Conservation (phyloP, 2,888 invertebrate genomes). For the Tuta absoluta region DNA sequence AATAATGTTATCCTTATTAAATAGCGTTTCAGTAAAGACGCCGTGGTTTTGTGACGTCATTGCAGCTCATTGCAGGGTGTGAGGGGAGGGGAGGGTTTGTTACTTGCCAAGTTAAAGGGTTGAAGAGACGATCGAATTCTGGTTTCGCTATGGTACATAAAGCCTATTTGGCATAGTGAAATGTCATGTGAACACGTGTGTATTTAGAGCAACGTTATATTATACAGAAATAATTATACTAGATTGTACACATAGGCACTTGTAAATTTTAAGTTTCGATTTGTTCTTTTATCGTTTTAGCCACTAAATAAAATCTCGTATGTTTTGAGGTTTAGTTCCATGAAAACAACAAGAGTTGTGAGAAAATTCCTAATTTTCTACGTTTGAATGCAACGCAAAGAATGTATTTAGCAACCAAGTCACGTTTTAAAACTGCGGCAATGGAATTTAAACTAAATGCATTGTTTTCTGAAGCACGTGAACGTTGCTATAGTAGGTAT, state of each 20-base stretch:
- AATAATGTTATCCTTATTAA: background rate
- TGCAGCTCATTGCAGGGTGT: slow-evolving; percentile 3
- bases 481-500: too few relatives aligned
- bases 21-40: background rate
- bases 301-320: too few relatives aligned
- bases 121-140: slow-evolving; percentile 1
- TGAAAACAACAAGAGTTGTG: too few relatives aligned
- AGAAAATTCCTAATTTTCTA: background rate
- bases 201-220: too few relatives aligned
- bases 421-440: background rate
- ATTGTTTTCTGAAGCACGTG: background rate
- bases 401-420: background rate
- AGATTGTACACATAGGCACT: too few relatives aligned
- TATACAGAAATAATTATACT: too few relatives aligned
- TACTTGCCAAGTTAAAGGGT: background rate
- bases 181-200: background rate
- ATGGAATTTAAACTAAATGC: background rate
- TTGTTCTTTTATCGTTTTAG: too few relatives aligned
- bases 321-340: too few relatives aligned
- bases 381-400: background rate
- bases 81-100: background rate
- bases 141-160: background rate
- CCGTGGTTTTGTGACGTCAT: slow-evolving; percentile 5
- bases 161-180: background rate
- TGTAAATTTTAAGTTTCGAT: too few relatives aligned